A percentile compares a stretch with the other conserved stretches of the same genome.
Evolutionary conservation across 2,888 invertebrate species (phyloP).

Genomic region (Ethmia dodecea): DNA sequence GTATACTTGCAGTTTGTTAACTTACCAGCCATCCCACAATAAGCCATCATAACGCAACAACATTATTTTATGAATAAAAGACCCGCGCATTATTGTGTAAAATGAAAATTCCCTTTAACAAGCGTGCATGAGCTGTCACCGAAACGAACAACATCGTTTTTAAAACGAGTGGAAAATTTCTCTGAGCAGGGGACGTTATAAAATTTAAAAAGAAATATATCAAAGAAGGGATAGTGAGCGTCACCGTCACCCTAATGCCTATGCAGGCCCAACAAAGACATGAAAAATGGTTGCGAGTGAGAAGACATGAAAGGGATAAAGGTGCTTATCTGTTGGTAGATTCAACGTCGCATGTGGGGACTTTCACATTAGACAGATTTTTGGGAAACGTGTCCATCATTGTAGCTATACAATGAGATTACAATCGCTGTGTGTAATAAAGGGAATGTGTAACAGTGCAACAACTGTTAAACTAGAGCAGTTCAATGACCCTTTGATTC

Average conservation of each 20-base stretch:
- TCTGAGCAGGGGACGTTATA: constrained; percentile 15
- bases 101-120: constrained; percentile 19
- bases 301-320: constrained; percentile 62
- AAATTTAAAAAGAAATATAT: constrained; percentile 37
- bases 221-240: constrained; percentile 42
- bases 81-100: no score
- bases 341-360: constrained; percentile 45
- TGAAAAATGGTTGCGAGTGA: constrained; percentile 68
- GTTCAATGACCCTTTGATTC: constrained; percentile 35
- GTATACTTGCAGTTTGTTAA: no score
- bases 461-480: not conserved
- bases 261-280: constrained; percentile 61
- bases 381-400: constrained; percentile 12
- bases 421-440: no score
- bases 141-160: constrained; percentile 21
- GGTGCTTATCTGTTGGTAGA: constrained; percentile 61
- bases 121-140: constrained; percentile 23
- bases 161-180: constrained; percentile 13
- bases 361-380: constrained; percentile 37
- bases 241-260: constrained; percentile 54
- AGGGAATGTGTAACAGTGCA: no score
- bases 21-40: no score
- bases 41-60: no score
- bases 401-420: not conserved
- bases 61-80: constrained; percentile 3